Evolutionary conservation across 2,113 vertebrate species (phyloP).

Genomic region (Mesembrinibis cayennensis): DNA sequence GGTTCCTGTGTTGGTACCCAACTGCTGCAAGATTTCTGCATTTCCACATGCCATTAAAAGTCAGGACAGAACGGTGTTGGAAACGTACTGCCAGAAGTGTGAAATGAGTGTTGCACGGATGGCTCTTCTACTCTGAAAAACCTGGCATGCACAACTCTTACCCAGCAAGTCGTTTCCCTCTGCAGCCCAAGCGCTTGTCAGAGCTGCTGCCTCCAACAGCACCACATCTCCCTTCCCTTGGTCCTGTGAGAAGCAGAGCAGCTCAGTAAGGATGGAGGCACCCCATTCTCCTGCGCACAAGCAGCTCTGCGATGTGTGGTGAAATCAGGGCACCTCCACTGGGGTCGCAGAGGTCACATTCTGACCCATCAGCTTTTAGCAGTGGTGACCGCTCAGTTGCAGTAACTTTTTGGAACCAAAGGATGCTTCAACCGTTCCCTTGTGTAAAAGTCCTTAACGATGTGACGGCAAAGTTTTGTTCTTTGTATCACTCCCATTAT

Average conservation of each 20-base stretch:
- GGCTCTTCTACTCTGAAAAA: neutral
- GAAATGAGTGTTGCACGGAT: fast-evolving
- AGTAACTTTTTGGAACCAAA: neutral
- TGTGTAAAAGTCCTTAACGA: neutral
- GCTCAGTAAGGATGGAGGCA: neutral
- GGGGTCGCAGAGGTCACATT: neutral
- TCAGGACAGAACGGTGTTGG: neutral
- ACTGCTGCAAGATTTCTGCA: neutral
- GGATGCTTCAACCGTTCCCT: neutral
- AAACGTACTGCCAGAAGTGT: neutral
- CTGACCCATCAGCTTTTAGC: neutral
- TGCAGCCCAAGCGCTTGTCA: neutral
- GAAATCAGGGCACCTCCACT: neutral
- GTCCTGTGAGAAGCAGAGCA: neutral
- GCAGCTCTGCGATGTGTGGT: neutral
- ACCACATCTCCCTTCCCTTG: neutral
- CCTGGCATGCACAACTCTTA: no score
- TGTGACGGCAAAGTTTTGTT: neutral
- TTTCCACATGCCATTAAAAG: neutral
- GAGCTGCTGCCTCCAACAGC: neutral
- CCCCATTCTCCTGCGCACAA: neutral
- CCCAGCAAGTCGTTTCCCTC: neutral
- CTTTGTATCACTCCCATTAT: neutral
- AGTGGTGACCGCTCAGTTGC: neutral
- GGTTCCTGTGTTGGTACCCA: neutral